Evolutionary conservation across 2,113 vertebrate genomes (phyloP).

Genomic region (Nicator chloris): DNA sequence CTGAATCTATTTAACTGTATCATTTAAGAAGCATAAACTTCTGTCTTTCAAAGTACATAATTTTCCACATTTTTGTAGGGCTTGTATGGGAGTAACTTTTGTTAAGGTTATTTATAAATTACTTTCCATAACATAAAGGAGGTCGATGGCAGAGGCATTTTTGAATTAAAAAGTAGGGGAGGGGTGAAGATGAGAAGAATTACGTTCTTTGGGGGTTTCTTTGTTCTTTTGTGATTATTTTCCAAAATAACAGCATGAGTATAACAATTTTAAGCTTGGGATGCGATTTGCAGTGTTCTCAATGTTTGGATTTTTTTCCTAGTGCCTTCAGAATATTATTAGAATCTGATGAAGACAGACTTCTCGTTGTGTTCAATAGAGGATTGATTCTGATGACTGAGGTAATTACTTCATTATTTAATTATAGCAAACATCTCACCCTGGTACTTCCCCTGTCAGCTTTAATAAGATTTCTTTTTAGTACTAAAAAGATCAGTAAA

Average conservation of each 20-base stretch:
- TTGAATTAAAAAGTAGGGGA: accelerated
- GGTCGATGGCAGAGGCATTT: background rate
- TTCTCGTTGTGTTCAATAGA: slow-evolving; percentile 97
- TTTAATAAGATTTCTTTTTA: background rate
- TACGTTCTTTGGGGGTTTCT: background rate
- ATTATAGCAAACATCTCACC: background rate
- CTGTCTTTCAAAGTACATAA: background rate
- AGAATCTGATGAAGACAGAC: slow-evolving; percentile 97
- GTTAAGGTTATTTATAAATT: background rate
- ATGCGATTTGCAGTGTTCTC: background rate
- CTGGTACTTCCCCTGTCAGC: background rate
- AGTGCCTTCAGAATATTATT: slow-evolving; percentile 99
- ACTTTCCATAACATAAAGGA: background rate
- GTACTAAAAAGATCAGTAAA: background rate
- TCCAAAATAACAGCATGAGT: background rate
- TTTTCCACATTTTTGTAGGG: background rate
- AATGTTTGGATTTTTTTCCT: slow-evolving; percentile 34
- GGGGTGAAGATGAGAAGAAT: background rate
- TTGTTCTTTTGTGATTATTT: background rate
- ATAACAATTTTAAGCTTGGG: background rate
- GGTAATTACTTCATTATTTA: slow-evolving; percentile 70
- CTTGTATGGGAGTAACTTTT: background rate
- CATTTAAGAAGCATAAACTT: background rate
- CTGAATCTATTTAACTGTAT: background rate
- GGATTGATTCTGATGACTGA: slow-evolving; percentile 98